Percentiles rank a stretch among this genome's conserved stretches.
Evolutionary conservation across 2,888 invertebrate species (phyloP).

Genomic region (Acholoe squamosa): DNA sequence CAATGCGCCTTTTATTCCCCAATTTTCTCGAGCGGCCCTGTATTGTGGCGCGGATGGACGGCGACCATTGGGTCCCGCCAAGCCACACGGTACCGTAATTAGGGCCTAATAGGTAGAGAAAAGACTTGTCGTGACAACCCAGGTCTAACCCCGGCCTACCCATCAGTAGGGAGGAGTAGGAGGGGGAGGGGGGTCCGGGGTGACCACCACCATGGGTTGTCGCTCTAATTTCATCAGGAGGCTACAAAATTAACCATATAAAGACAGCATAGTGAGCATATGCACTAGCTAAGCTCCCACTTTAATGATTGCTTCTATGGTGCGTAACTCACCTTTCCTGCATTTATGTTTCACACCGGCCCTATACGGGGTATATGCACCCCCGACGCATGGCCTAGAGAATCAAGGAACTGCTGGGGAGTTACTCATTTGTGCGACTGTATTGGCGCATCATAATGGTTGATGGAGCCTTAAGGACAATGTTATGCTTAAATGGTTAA

Average conservation of each 20-base stretch:
- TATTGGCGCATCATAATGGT: too few relatives aligned
- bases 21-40: slow-evolving; percentile 56
- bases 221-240: slow-evolving; percentile 46
- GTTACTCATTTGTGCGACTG: too few relatives aligned
- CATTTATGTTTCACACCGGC: too few relatives aligned
- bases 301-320: too few relatives aligned
- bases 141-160: slow-evolving; percentile 6
- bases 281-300: too few relatives aligned
- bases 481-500: too few relatives aligned
- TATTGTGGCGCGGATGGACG: slow-evolving; percentile 18
- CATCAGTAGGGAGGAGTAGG: background rate
- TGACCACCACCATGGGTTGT: background rate
- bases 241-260: slow-evolving; percentile 11
- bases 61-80: background rate
- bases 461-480: too few relatives aligned
- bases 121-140: slow-evolving; percentile 48
- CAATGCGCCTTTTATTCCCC: slow-evolving; percentile 37
- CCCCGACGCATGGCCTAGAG: too few relatives aligned
- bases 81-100: background rate
- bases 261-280: background rate
- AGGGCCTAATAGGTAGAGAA: slow-evolving; percentile 50
- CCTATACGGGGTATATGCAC: too few relatives aligned
- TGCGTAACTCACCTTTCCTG: too few relatives aligned
- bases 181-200: background rate
- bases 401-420: too few relatives aligned